These are phyloP conservation scores for Cheilosia vulpina DNA, from an alignment of 2,888 invertebrate genomes.

Conservation along the genomic window DNA sequence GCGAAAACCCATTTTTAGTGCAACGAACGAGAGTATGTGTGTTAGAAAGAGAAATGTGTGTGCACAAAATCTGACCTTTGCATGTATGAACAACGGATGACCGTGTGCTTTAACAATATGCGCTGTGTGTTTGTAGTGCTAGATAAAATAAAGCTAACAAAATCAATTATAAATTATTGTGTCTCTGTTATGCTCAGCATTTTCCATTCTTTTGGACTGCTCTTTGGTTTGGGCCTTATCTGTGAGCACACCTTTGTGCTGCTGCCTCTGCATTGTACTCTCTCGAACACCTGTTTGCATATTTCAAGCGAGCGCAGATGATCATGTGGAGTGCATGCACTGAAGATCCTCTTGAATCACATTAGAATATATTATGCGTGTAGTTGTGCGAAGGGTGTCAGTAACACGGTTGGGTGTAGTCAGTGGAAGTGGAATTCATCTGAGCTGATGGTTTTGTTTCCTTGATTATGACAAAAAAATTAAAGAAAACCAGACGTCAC, in stretches of 20 bases:
- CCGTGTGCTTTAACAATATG: slow-evolving; percentile 15
- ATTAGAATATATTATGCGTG: slow-evolving; percentile 8
- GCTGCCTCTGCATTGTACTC: slow-evolving; percentile 39
- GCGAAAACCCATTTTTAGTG: slow-evolving; percentile 63
- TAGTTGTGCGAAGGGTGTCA: neutral
- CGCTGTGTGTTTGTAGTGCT: slow-evolving; percentile 4
- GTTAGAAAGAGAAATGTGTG: slow-evolving; percentile 59
- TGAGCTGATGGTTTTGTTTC: neutral
- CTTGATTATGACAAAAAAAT: neutral
- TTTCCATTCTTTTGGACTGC: slow-evolving; percentile 51
- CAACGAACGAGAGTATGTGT: slow-evolving; percentile 44
- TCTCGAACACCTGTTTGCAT: slow-evolving; percentile 60
- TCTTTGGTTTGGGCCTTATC: slow-evolving; percentile 32
- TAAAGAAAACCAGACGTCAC: neutral
- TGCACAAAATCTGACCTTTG: slow-evolving; percentile 19
- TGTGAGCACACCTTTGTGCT: neutral
- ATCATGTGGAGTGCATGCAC: slow-evolving; percentile 7
- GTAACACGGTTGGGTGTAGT: neutral
- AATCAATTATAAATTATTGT: slow-evolving; percentile 24
- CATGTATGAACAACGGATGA: slow-evolving; percentile 32
- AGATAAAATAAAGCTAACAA: slow-evolving; percentile 16
- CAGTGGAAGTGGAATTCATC: neutral
- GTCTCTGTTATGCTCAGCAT: slow-evolving; percentile 36
- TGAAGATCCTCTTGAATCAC: slow-evolving; percentile 24
- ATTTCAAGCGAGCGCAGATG: slow-evolving; percentile 49